Conservation (phyloP, 2,888 invertebrate species). For the Prosopocoilus inquinatus region DNA sequence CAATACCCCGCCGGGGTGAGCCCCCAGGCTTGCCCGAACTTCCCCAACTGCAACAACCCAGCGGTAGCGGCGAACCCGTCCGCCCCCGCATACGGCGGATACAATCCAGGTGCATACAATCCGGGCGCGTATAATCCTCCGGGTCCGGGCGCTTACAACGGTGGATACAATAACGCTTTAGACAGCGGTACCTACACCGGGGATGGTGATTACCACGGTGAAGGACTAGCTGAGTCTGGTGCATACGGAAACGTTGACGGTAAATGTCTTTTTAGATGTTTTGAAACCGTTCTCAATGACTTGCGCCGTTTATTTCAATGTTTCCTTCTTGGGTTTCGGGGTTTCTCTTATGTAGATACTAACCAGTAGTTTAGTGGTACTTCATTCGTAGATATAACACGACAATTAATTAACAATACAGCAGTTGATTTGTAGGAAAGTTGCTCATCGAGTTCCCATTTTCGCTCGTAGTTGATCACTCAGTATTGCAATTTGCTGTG, state of each 20-base stretch:
- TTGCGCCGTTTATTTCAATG: neutral
- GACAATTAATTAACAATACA: too few relatives aligned
- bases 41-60: conserved; percentile 48
- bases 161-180: conserved; percentile 38
- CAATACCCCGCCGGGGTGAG: conserved; percentile 49
- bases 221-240: conserved; percentile 49
- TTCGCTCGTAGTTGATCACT: too few relatives aligned
- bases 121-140: conserved; percentile 24
- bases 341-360: too few relatives aligned
- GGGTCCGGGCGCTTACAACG: conserved; percentile 20
- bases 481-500: too few relatives aligned
- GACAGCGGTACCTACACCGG: conserved; percentile 46
- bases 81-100: conserved; percentile 33
- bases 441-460: too few relatives aligned
- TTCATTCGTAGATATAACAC: too few relatives aligned
- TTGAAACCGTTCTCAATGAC: too few relatives aligned
- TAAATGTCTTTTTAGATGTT: conserved; percentile 7
- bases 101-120: conserved; percentile 21
- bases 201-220: conserved; percentile 50
- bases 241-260: conserved; percentile 40
- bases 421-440: too few relatives aligned
- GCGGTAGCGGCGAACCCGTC: conserved; percentile 45
- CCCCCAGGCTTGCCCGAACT: conserved; percentile 50
- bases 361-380: too few relatives aligned
- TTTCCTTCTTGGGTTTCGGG: too few relatives aligned